Conservation (phyloP, 2,797 vertebrate genomes). For the Erithacus rubecula region DNA sequence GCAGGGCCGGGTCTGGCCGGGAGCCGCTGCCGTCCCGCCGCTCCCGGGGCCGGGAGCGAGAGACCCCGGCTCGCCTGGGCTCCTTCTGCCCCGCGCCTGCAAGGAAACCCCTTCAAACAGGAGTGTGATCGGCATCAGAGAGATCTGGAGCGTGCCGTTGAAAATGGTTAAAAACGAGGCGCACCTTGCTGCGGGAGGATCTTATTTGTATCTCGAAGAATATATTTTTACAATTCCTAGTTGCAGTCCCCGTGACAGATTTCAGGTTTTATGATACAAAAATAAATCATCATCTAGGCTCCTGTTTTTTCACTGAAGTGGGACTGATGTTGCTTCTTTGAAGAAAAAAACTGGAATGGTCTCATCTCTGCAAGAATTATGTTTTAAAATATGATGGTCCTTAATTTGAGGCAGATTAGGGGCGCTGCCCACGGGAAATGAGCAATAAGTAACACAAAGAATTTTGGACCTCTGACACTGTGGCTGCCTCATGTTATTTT, state of each 20-base stretch:
- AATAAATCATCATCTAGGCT: neutral
- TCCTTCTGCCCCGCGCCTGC: too few species aligned
- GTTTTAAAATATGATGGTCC: neutral
- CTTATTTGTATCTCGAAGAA: slow-evolving; percentile 5
- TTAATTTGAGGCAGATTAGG: neutral
- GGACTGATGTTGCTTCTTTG: neutral
- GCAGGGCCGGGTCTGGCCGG: neutral
- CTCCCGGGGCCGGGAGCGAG: too few species aligned
- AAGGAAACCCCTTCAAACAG: too few species aligned
- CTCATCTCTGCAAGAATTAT: neutral
- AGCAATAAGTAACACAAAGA: slow-evolving; percentile 59
- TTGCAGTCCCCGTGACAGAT: neutral
- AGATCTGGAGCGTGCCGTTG: neutral
- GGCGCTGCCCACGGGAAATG: slow-evolving; percentile 6
- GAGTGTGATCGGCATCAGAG: too few species aligned
- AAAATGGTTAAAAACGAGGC: neutral
- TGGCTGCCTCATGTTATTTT: slow-evolving; percentile 48
- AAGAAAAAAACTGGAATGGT: neutral
- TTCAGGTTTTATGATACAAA: neutral
- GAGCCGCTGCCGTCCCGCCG: too few species aligned
- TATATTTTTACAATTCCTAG: neutral
- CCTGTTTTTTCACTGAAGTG: neutral
- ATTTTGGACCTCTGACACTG: slow-evolving; percentile 66
- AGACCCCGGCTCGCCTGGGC: too few species aligned
- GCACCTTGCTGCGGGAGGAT: neutral